These are phyloP conservation scores for Bombus superbus DNA, from an alignment of 1,140 invertebrate species.

Conservation along the genomic window DNA sequence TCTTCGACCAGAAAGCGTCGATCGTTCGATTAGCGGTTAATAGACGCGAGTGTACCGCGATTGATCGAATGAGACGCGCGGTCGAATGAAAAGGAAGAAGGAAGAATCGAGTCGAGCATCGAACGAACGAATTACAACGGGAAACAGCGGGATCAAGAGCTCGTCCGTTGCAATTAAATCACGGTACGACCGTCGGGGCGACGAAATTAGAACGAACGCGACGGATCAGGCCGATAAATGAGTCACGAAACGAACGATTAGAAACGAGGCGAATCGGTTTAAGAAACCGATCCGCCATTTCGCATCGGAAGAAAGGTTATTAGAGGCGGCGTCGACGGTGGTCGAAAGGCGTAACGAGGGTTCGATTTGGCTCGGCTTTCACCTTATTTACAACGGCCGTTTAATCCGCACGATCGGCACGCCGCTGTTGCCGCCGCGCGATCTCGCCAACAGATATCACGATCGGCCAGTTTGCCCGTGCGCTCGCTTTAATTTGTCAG, in stretches of 20 bases:
- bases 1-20: too few species aligned
- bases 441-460: conserved; percentile 9
- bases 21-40: too few species aligned
- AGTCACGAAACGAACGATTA: not conserved
- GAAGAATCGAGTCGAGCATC: too few species aligned
- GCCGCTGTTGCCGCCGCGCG: not conserved
- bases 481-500: conserved; percentile 29
- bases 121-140: not conserved
- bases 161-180: not conserved
- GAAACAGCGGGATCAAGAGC: too few species aligned
- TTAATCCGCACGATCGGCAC: conserved; percentile 32
- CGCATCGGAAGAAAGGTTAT: not conserved
- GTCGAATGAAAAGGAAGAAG: too few species aligned
- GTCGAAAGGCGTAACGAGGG: conserved; percentile 20
- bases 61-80: too few species aligned
- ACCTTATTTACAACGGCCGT: conserved; percentile 28
- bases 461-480: conserved; percentile 3
- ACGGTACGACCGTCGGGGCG: too few species aligned
- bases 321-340: not conserved
- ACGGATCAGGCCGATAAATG: not conserved
- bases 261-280: not conserved
- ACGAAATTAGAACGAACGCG: not conserved
- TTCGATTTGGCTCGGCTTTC: conserved; percentile 32
- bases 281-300: conserved; percentile 1
- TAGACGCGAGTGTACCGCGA: too few species aligned